Conservation (phyloP, 2,113 vertebrate species). For the Muscicapa adusta region DNA sequence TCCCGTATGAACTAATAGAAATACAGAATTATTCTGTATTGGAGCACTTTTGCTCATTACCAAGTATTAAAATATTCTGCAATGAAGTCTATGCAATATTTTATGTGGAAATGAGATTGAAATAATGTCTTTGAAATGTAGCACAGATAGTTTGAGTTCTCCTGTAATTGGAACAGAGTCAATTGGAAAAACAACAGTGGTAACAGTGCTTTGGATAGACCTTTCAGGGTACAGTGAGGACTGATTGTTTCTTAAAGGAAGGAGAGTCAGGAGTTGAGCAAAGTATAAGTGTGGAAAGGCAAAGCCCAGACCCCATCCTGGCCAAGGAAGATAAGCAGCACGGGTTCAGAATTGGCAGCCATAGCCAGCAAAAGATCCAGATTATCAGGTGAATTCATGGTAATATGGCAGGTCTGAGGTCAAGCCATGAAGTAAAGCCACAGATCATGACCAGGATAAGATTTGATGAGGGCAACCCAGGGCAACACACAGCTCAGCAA, state of each 20-base stretch:
- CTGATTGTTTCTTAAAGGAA: not conserved
- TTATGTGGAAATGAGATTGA: not conserved
- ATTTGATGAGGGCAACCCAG: not conserved
- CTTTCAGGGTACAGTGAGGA: not conserved
- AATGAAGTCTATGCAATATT: not conserved
- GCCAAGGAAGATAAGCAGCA: not conserved
- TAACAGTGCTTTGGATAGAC: not conserved
- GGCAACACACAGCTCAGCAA: not conserved
- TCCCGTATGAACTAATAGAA: not conserved
- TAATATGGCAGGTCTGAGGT: not conserved
- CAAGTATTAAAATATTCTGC: not conserved
- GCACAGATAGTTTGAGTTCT: not conserved
- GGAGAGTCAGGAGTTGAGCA: not conserved
- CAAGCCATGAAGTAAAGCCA: not conserved
- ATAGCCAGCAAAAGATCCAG: not conserved
- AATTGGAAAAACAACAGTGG: not conserved
- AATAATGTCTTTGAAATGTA: not conserved
- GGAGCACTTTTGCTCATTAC: not conserved
- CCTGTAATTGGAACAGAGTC: not conserved
- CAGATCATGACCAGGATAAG: not conserved
- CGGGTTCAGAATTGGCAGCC: not conserved
- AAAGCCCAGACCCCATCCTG: not conserved
- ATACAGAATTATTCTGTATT: not conserved
- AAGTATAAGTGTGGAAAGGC: not conserved
- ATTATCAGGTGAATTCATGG: not conserved